Evolutionary conservation across 2,797 vertebrate species (phyloP), one percentile per base, ranked within the genome.

Genomic region (Myotis myotis): DNA sequence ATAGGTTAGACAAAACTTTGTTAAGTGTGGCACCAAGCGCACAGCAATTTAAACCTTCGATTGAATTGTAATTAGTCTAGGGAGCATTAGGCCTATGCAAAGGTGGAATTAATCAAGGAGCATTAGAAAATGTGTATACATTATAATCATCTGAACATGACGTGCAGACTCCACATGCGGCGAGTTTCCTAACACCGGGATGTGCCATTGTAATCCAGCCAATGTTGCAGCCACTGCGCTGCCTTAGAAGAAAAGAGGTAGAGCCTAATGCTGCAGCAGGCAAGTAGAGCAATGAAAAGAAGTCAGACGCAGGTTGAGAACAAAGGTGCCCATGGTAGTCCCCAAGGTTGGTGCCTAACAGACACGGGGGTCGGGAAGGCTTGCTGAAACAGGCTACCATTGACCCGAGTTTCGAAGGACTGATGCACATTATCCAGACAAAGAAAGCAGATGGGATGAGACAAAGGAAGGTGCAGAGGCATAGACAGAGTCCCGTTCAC

Each of bases 151-250:
- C 49, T 49, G 44, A 19, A 72, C 19, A 28, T n/a, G 47, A 72
- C 30, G 8, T 25, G 16, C 20, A 8, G 72, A 72, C 15, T 38
- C 16, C 66, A 84, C 36, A 60, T 0, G 4, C 4, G 51, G 12
- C 17, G 23, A 25, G 49, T 38, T 75, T 76, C 30, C 19, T 57
- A 41, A 80, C 68, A 53, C 16, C 33, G 12, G 33, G 47, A 2
- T 47, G 10, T 80, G 15, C 9, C 22, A 15, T 20, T 22, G 38
- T 49, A 47, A 36, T 2, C 12, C 28, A 49, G 4, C 66, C 38
- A 55, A 0, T 5, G 16, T 33, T 22, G 23, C 2, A 33, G 12
- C 19, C 4, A 8, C 6, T 20, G 13, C 16, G 3, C n/a, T 33
- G 36, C 12, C 5, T 20, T 20, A 44, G 19, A 60, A 47, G 55